phyloP scores from a whole-genome alignment of 2,888 invertebrate species.

The Ophion slaviceki region DNA sequence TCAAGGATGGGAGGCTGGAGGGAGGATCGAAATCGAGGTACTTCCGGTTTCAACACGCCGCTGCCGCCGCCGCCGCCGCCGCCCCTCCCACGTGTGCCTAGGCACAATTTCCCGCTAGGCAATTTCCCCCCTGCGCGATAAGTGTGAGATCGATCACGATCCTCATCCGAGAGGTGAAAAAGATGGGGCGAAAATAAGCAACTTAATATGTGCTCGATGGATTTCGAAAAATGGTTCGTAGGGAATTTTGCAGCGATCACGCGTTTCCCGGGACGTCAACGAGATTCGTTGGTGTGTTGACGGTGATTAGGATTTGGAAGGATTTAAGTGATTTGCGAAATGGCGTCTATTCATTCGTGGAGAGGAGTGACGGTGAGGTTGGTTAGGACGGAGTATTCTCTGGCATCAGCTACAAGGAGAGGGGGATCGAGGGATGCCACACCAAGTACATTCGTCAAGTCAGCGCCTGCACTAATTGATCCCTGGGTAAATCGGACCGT shows the following conservation, averaged over 20 bases:
- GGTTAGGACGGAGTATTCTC: conserved; percentile 22
- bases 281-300: conserved; percentile 30
- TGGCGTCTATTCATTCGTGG: conserved; percentile 60
- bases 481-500: conserved; percentile 57
- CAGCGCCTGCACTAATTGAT: conserved; percentile 68
- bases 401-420: conserved; percentile 43
- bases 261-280: background rate
- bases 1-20: background rate
- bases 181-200: background rate
- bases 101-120: conserved; percentile 31
- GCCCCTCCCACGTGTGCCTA: background rate
- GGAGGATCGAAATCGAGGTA: conserved; percentile 40
- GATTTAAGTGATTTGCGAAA: conserved; percentile 60
- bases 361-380: conserved; percentile 23
- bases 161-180: background rate
- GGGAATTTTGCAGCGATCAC: background rate
- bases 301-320: conserved; percentile 55
- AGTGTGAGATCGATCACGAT: conserved; percentile 41
- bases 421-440: conserved; percentile 20
- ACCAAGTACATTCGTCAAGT: conserved; percentile 66
- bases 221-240: background rate
- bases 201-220: background rate
- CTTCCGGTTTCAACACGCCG: conserved; percentile 16
- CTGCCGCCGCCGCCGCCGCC: background rate
- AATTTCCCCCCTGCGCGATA: conserved; percentile 26